These are phyloP conservation scores for Sialia sialis DNA, from an alignment of 2,113 vertebrate genomes.

Conservation along the genomic window DNA sequence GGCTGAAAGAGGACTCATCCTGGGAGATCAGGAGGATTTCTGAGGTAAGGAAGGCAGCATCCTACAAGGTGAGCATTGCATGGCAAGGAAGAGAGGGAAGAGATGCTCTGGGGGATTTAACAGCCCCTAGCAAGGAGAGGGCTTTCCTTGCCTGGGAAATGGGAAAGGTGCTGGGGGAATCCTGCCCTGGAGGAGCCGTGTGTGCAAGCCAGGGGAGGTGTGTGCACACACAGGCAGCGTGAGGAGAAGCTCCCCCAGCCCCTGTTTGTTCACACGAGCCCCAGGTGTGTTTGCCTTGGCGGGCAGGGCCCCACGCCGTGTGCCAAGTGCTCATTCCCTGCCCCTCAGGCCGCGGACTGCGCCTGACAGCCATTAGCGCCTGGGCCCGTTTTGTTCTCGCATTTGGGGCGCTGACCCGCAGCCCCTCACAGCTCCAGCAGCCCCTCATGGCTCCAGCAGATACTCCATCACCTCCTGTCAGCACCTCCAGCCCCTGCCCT, in stretches of 20 bases:
- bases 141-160: background rate
- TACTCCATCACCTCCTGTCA: background rate
- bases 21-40: background rate
- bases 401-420: conserved; percentile 66
- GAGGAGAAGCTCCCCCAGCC: conserved; percentile 16
- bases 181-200: background rate
- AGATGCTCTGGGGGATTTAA: background rate
- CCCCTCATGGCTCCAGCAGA: conserved; percentile 12
- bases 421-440: conserved; percentile 29
- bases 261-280: conserved; percentile 31
- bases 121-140: background rate
- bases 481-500: background rate
- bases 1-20: background rate
- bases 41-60: background rate
- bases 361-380: conserved; percentile 73
- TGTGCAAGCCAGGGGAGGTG: fast-evolving
- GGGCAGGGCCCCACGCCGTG: background rate
- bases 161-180: background rate
- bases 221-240: background rate
- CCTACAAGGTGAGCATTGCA: background rate
- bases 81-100: background rate
- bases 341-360: conserved; percentile 38
- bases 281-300: conserved; percentile 67
- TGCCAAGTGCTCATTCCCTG: conserved; percentile 49
- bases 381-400: conserved; percentile 67